Evolutionary conservation across 2,888 invertebrate species (phyloP), one percentile per base, ranked within the genome.

Genomic region (Trachelus tabidus): DNA sequence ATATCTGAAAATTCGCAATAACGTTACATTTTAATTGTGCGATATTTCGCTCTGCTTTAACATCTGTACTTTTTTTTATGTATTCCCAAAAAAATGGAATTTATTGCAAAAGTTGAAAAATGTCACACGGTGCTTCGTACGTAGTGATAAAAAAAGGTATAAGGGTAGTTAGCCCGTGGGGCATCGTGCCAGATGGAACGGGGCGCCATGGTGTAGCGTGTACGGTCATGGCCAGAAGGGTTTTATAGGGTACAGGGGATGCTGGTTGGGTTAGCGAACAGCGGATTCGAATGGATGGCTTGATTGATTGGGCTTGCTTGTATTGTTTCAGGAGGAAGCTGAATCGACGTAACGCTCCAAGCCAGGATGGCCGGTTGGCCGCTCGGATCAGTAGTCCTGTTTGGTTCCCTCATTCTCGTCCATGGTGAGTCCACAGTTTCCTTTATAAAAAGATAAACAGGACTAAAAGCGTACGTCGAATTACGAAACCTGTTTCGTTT

Each of bases 341-440:
- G 91, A 90, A 91, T 91, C 91, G 89, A 91, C 91, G 91, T 91
- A 91, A 91, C 91, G 90, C 87, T 90, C 89, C 89, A 88, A 80
- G 80, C 86, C 90, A 90, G 87, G 88, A 90, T 90, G 90, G 90
- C 89, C 90, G 86, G 89, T 88, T 89, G 88, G 89, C 89, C 88
- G 88, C 86, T 90, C 85, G 89, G 87, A 87, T 87, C 89, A 86
- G 87, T 87, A 85, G 86, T 91, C 85, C 90, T 91, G 85, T 88
- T 89, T 89, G 88, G 89, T 88, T 84, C 87, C 86, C 88, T 91
- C 87, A 87, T 90, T 88, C 89, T 90, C 88, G 91, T 89, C 85
- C 87, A 87, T 83, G 91, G 91, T 91, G 85, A 91, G 91, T 90
- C 35, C 9, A 56, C 40, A 56, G 15, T 56, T 56, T 56, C 40